Conservation (phyloP, 2,888 invertebrate genomes). For the Lasioglossum vierecki region DNA sequence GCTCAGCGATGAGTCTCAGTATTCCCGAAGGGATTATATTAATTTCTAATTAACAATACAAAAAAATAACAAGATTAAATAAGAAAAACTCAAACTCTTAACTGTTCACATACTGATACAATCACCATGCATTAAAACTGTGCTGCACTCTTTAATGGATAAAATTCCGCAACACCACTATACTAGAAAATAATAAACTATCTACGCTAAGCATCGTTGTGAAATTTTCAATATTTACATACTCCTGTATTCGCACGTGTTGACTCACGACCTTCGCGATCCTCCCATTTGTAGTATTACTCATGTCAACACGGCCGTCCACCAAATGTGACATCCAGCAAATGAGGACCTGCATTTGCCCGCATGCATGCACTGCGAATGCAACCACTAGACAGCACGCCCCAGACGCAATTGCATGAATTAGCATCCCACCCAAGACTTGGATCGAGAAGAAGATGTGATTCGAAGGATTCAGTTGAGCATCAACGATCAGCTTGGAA, state of each 20-base stretch:
- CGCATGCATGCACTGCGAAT: slow-evolving; percentile 69
- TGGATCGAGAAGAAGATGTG: slow-evolving; percentile 65
- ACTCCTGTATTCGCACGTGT: slow-evolving; percentile 58
- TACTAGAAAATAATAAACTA: neutral
- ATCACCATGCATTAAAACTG: no score
- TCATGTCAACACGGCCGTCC: slow-evolving; percentile 28
- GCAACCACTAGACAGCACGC: slow-evolving; percentile 60
- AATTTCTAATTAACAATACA: no score
- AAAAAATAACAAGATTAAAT: no score
- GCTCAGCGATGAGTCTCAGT: no score
- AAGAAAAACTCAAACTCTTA: no score
- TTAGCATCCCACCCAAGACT: slow-evolving; percentile 33
- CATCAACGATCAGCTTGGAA: slow-evolving; percentile 53
- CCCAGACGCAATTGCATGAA: slow-evolving; percentile 49
- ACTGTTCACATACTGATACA: no score
- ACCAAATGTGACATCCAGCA: slow-evolving; percentile 54
- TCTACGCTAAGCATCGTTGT: neutral
- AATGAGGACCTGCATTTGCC: slow-evolving; percentile 66
- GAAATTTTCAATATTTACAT: slow-evolving; percentile 3
- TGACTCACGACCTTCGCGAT: slow-evolving; percentile 51
- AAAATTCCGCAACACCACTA: neutral
- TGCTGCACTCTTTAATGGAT: no score
- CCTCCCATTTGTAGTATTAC: slow-evolving; percentile 20
- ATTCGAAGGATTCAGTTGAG: slow-evolving; percentile 55
- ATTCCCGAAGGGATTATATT: no score